Evolutionary conservation across 2,888 invertebrate genomes (phyloP), one percentile per base, ranked within the genome.

Genomic region (Sialis fuliginosa): DNA sequence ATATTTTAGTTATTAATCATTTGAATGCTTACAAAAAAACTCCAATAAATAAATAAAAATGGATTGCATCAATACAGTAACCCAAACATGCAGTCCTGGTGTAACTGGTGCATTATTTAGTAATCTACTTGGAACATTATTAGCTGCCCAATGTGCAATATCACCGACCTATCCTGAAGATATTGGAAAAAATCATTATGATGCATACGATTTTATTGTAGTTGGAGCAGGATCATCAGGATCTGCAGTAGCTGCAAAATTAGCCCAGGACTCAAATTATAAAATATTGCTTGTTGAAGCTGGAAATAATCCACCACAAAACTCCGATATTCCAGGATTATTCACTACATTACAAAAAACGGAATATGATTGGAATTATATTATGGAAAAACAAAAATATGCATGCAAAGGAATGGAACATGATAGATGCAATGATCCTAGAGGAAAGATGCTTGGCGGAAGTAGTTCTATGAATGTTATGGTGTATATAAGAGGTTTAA

Each of bases 401-500:
- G 58, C 58, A 13, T 69, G 70, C 48, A 54, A 60, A 32, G 62
- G 66, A 1, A 54, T 59, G 45, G 56, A 53, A 9, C 54, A 59
- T 6, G 57, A 58, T 12, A 48, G 55, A 6, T 74, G 75, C 54
- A 61, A 57, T 44, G 77, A 72, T 73, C 67, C 73, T 0, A 63
- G 74, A 13, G 77, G 77, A 0, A 78, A 79, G 57, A 71, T 71
- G 9, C 61, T 78, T 12, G 84, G 84, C 0, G 84, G 83, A 0
- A 67, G 71, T 2, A 75, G 77, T 9, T 65, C 67, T 0, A 67
- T 79, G 3, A 82, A 82, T 59, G 75, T 67, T 8, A 77, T 81
- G 78, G 48, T 79, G 0, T 77, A 81, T 56, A 58, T 77, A 0
- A 64, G 75, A 5, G 82, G 82, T 0, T 75, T 77, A 60, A 68